Evolutionary conservation across 92 coral and sea anemone species (phyloP).

Genomic region (Metridium senile): DNA sequence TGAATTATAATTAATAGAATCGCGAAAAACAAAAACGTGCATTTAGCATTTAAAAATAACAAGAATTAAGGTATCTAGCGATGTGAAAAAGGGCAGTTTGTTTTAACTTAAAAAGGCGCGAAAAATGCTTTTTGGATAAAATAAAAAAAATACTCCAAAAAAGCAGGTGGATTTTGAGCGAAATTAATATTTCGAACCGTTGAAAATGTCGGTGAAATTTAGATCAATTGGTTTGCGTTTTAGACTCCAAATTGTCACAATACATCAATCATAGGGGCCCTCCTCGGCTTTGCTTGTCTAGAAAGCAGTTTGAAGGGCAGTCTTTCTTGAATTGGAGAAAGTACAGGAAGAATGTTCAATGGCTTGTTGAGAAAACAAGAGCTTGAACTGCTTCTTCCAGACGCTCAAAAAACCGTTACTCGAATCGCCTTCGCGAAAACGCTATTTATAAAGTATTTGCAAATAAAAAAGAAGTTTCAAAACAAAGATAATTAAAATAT

Average conservation of each 20-base stretch:
- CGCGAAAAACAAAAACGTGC: background rate
- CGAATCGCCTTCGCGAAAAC: background rate
- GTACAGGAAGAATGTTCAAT: conserved; percentile 5
- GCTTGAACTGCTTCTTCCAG: background rate
- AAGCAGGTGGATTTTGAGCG: background rate
- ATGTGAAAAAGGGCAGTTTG: background rate
- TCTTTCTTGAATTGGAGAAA: background rate
- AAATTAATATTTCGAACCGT: background rate
- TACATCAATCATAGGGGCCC: background rate
- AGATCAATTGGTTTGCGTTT: background rate
- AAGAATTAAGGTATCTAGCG: background rate
- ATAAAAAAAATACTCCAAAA: background rate
- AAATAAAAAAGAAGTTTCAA: conserved; percentile 7
- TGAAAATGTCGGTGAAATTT: background rate
- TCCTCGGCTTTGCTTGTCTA: background rate
- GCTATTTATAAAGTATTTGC: background rate
- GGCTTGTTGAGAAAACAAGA: background rate
- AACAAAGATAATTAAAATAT: conserved; percentile 18
- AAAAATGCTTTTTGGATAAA: background rate
- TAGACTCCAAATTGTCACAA: background rate
- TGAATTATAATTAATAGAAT: conserved; percentile 7
- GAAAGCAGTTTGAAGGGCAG: background rate
- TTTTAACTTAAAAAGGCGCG: background rate
- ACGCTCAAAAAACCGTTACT: background rate
- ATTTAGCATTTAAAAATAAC: background rate